Conservation (phyloP, 2,888 invertebrate genomes). For the Macroteleia sp. region DNA sequence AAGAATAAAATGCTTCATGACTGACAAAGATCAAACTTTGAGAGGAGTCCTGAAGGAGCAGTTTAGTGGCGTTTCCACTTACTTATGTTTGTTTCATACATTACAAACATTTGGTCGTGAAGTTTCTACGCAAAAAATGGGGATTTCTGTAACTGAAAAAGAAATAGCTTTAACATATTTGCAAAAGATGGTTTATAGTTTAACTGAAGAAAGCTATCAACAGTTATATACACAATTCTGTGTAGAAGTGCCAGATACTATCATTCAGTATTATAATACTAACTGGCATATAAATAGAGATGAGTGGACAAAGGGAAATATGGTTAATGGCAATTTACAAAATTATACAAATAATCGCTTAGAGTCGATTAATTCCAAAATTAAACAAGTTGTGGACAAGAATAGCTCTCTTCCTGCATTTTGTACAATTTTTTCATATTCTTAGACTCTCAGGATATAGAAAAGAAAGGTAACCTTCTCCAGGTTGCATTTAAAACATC, state of each 20-base stretch:
- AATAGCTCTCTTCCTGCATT: too few species aligned
- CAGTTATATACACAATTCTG: constrained; percentile 4
- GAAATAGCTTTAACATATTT: constrained; percentile 18
- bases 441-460: too few species aligned
- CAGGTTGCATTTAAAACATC: too few species aligned
- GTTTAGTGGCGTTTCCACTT: constrained; percentile 18
- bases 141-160: constrained; percentile 8
- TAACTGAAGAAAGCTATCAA: neutral
- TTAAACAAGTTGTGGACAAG: neutral
- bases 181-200: constrained; percentile 6
- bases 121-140: constrained; percentile 27
- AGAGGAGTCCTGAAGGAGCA: constrained; percentile 18
- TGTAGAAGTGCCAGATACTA: neutral
- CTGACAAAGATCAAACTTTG: constrained; percentile 52
- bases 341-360: constrained; percentile 12
- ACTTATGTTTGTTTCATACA: constrained; percentile 55
- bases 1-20: constrained; percentile 6
- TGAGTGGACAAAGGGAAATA: constrained; percentile 2
- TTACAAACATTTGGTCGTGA: constrained; percentile 33
- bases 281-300: constrained; percentile 17
- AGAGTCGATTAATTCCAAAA: neutral
- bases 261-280: constrained; percentile 15
- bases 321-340: neutral
- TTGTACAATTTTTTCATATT: too few species aligned
- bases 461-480: too few species aligned